These are phyloP conservation scores for Latrodectus elegans DNA, from an alignment of 2,888 invertebrate genomes.

Conservation along the genomic window DNA sequence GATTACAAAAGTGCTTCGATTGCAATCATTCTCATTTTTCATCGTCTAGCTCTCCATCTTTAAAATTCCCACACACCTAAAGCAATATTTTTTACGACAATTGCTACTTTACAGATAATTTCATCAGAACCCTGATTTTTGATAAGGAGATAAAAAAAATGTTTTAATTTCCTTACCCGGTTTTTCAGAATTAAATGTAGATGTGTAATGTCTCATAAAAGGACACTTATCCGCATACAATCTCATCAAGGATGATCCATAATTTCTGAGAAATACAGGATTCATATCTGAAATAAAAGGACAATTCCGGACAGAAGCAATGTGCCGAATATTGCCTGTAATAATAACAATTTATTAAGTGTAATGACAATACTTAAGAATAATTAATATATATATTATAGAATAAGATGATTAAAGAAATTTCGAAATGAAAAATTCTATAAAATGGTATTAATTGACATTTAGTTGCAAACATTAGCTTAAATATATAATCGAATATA, in stretches of 20 bases:
- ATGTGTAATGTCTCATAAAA: slow-evolving; percentile 79
- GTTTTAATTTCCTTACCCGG: slow-evolving; percentile 26
- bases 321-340: slow-evolving; percentile 45
- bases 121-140: not conserved
- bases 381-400: not conserved
- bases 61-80: too few species aligned
- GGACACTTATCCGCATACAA: slow-evolving; percentile 89
- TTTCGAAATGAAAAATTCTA: not conserved
- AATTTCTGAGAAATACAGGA: slow-evolving; percentile 86
- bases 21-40: too few species aligned
- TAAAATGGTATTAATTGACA: not conserved
- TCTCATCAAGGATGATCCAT: slow-evolving; percentile 84
- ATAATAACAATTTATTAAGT: not conserved
- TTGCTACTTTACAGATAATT: not conserved
- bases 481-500: not conserved
- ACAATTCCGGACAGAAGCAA: slow-evolving; percentile 83
- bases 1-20: too few species aligned
- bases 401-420: not conserved
- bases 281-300: slow-evolving; percentile 89
- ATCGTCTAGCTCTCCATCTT: too few species aligned
- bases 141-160: not conserved
- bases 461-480: not conserved
- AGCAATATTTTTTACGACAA: too few species aligned
- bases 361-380: not conserved
- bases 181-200: slow-evolving; percentile 65